phyloP scores from a whole-genome alignment of 2,888 invertebrate genomes.

The Noctuana brunneofusca region DNA sequence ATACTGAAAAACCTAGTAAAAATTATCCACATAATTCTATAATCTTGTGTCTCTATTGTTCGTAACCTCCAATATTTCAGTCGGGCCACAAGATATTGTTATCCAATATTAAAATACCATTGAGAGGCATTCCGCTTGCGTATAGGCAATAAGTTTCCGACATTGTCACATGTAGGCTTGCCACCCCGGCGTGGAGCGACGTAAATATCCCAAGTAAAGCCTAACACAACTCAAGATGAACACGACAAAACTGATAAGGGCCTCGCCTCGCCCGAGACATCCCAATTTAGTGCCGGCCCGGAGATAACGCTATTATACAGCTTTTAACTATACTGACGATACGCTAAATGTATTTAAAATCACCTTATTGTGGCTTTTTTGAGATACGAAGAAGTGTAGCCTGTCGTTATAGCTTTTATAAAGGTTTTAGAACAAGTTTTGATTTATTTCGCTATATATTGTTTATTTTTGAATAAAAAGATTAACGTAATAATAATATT shows the following conservation, averaged over 20 bases:
- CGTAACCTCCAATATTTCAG: conserved; percentile 31
- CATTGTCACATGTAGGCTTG: conserved; percentile 70
- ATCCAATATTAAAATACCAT: conserved; percentile 45
- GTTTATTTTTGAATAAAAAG: not conserved
- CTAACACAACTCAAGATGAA: conserved; percentile 82
- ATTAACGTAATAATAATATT: no score
- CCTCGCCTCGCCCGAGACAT: conserved; percentile 75
- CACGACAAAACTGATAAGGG: conserved; percentile 81
- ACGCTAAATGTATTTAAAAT: conserved; percentile 79
- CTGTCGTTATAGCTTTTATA: conserved; percentile 32
- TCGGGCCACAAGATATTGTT: conserved; percentile 36
- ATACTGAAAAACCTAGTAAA: conserved; percentile 1
- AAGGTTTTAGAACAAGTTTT: conserved; percentile 8
- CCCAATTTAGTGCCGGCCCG: conserved; percentile 80
- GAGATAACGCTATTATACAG: conserved; percentile 82
- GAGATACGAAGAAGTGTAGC: conserved; percentile 52
- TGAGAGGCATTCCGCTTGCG: conserved; percentile 45
- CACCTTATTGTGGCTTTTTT: conserved; percentile 67
- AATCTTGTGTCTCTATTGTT: conserved; percentile 13
- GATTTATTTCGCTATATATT: not conserved
- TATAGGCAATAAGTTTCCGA: conserved; percentile 66
- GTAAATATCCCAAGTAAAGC: conserved; percentile 80
- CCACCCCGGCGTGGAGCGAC: conserved; percentile 64
- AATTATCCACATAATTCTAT: conserved; percentile 14
- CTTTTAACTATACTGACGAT: conserved; percentile 81